Evolutionary conservation across 2,888 invertebrate species (phyloP), one percentile per base, ranked within the genome.

Genomic region (Loripinus fragilis): DNA sequence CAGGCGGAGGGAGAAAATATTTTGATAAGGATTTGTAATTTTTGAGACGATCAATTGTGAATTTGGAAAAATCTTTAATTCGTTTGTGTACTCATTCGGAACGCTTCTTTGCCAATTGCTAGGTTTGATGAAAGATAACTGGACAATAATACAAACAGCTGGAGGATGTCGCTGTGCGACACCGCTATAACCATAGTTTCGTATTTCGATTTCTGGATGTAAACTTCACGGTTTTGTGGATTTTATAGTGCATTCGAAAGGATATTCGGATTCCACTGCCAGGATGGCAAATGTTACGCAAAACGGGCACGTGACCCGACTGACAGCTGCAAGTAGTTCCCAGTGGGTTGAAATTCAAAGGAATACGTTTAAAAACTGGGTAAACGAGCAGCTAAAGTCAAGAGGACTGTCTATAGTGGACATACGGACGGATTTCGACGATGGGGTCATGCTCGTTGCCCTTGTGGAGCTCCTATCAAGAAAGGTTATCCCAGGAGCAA

Each of bases 341-440:
- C 96, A 97, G 48, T 98, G 98, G 98, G 97, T 98, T 35, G 83
- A 87, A 72, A 92, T 92, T 35, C 92, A 92, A 81, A 78, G 97
- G 64, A 93, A 91, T 94, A 99, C 98, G 52, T 99, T 98, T 89
- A 96, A 97, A 88, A 99, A 99, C 94, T 99, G 98, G 98, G 97
- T 98, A 90, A 98, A 98, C 94, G 98, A 98, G 80, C 94, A 94
- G 80, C 90, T 95, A 30, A 88, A 91, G 74, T 80, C 85, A 25
- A 74, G 85, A 7, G 88, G 87, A 7, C 74, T 87, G 0, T 94
- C 96, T 94, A 97, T 98, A 38, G 94, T 96, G 75, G 98, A 98
- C 93, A 94, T 99, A 89, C 96, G 96, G 25, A 96, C 96, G 88
- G 99, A 99, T 94, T 95, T 99, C 74, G 95, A 96, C 78, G 98